Base-by-base conservation (phyloP, 2,113 vertebrate genomes). In the Cephalopholis sonnerati region DNA sequence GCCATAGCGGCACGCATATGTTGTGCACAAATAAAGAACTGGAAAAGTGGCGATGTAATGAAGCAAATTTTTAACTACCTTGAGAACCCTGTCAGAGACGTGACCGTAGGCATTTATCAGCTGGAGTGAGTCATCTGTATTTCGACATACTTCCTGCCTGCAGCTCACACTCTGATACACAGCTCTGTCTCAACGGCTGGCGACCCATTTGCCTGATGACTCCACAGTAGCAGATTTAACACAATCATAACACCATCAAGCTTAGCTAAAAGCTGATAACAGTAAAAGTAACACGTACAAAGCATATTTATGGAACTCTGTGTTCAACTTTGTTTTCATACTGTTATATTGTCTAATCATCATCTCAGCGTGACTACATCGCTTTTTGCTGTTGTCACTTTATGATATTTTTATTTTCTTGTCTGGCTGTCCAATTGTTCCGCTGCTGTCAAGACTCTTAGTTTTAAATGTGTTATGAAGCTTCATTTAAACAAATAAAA, bases 51-150 rank as follows among this genome's bases (percentile, higher is more conserved):
- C 57, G 73, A 53, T 77, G 3, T 81, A 87, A 79, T 82, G 77
- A 81, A 84, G 12, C 58, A 65, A 24, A 72, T 68, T 58, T 87
- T 86, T 25, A 80, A 86, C 84, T 66, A 88, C 79, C 63, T 74
- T 32, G 44, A 89, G 70, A 54, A 44, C 22, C 51, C 58, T 73
- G 84, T 89, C 77, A 79, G 70, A 71, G 67, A 86, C n/a, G 0
- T 1, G 78, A 67, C 81, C 20, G 20, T 2, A 39, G 58, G 55
- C 82, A 91, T 91, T 86, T 46, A 88, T 94, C 92, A 81, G 77
- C 68, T 77, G 44, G 46, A 86, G 79, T 91, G 77, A 91, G 61
- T 90, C 86, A 85, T 92, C 75, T 73, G 77, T 63, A 53, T 62
- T 66, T 82, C 39, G 41, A 46, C 29, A 61, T 57, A 68, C 69